A percentile compares a stretch with the other conserved stretches of the same genome.
Evolutionary conservation across 2,797 vertebrate species (phyloP).

Genomic region (Cyprinodon diabolis): DNA sequence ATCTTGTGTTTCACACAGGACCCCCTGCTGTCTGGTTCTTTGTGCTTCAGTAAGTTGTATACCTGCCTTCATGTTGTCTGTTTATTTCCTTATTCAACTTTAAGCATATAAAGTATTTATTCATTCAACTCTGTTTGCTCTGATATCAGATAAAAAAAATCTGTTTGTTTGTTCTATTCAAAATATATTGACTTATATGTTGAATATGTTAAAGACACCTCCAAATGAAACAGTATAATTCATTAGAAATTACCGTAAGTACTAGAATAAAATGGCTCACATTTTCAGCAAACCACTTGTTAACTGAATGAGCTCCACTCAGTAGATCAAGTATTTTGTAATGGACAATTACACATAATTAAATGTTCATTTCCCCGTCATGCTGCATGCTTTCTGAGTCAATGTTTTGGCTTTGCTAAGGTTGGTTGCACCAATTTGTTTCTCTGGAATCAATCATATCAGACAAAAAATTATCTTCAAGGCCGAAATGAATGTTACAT

Average conservation of each 20-base stretch:
- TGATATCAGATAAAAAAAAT: background rate
- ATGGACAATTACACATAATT: constrained; percentile 62
- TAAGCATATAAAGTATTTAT: background rate
- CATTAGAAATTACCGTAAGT: background rate
- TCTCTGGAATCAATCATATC: constrained; percentile 59
- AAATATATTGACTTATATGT: background rate
- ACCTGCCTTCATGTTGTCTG: constrained; percentile 28
- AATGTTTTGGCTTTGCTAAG: constrained; percentile 57
- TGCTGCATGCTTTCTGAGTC: constrained; percentile 38
- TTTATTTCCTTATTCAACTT: constrained; percentile 1
- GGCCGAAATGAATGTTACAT: constrained; percentile 55
- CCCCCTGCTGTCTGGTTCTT: constrained; percentile 35
- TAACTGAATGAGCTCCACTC: constrained; percentile 17
- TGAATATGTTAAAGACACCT: background rate
- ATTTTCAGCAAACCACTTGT: background rate
- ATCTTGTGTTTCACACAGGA: constrained; percentile 58
- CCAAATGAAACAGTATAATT: background rate
- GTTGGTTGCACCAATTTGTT: constrained; percentile 42
- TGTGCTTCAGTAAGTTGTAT: constrained; percentile 26
- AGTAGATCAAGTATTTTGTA: constrained; percentile 47
- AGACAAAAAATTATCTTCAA: constrained; percentile 63
- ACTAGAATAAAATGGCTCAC: background rate
- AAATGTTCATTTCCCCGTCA: constrained; percentile 60
- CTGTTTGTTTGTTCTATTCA: background rate
- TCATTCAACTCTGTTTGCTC: background rate